Evolutionary conservation across 53 echinoderm and acorn worm species (phyloP).

Genomic region (Echinometra lucunter): DNA sequence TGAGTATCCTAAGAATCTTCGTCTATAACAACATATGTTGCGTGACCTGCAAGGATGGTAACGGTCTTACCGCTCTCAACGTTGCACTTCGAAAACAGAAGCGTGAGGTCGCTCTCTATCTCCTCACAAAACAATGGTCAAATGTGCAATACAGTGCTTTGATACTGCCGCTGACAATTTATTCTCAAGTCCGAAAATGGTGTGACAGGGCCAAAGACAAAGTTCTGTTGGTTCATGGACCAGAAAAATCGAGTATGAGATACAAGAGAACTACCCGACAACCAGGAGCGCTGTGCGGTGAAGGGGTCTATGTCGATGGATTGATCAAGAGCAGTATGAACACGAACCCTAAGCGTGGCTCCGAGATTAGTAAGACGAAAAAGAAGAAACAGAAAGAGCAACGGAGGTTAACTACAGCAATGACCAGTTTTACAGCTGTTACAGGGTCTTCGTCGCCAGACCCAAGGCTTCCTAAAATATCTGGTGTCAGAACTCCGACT

Average conservation of each 20-base stretch:
- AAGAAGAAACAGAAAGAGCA: slow-evolving; percentile 58
- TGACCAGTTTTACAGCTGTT: slow-evolving; percentile 50
- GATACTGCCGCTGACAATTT: slow-evolving; percentile 84
- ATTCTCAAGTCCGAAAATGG: slow-evolving; percentile 86
- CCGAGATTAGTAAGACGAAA: slow-evolving; percentile 38
- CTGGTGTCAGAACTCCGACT: slow-evolving; percentile 78
- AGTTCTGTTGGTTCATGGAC: slow-evolving; percentile 84
- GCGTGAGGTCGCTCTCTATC: slow-evolving; percentile 88
- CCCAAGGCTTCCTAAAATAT: slow-evolving; percentile 72
- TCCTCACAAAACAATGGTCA: slow-evolving; percentile 96
- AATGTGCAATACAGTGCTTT: slow-evolving; percentile 89
- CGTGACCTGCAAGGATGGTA: slow-evolving; percentile 92
- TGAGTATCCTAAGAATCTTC: slow-evolving; percentile 92
- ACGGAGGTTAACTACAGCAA: slow-evolving; percentile 53
- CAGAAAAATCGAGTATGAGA: slow-evolving; percentile 80
- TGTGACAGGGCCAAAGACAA: slow-evolving; percentile 92
- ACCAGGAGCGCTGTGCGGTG: slow-evolving; percentile 80
- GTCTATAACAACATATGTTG: slow-evolving; percentile 92
- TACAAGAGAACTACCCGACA: slow-evolving; percentile 75
- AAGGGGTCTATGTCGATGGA: slow-evolving; percentile 93
- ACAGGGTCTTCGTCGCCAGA: slow-evolving; percentile 56
- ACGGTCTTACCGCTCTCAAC: slow-evolving; percentile 88
- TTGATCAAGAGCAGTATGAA: slow-evolving; percentile 84
- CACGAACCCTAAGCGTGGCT: slow-evolving; percentile 77
- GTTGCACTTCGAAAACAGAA: slow-evolving; percentile 88